Base-by-base conservation (phyloP, 2,797 vertebrate genomes). In the Peromyscus attwateri region DNA sequence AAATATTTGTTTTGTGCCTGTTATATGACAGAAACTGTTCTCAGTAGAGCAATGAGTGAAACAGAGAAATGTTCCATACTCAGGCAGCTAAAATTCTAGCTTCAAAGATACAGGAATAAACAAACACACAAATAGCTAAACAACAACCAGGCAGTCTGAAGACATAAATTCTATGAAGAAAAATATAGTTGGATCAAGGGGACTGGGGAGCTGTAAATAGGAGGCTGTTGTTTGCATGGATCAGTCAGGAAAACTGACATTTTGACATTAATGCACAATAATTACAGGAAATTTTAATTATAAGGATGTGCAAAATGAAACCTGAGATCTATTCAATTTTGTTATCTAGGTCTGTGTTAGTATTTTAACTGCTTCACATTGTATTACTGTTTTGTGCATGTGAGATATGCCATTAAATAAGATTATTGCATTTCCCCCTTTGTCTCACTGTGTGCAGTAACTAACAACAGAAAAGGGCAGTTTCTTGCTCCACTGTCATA, bases 1-100 rank as follows among this genome's bases (percentile, higher is more conserved):
- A 83, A 90, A 60, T 83, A 75, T 40, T 87, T 89, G 81, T 62
- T 92, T 29, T 66, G 8, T 31, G 17, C 55, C 75, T 68, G 2
- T 79, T 95, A 83, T 13, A 1, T 87, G n/a, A 52, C 40, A 31
- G n/a, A 81, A 95, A 75, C 27, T 79, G 60, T 80, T 68, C 80
- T 95, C 55, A 27, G 49, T 43, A 73, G 46, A 95, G 71, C 29
- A 90, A 55, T 55, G 55, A 96, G 64, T 34, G 91, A 95, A 81
- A 89, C 21, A 89, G 12, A 77, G 34, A 93, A 84, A 79, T 29
- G 19, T 81, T 89, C 16, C 16, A 82, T 11, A 55, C 6, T 34
- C 13, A n/a, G 31, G 23, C 40, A 89, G 43, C 43, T 77, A 77
- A 94, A 91, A 71, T 57, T 73, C 6, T 92, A 73, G 23, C 29